phyloP scores from a whole-genome alignment of 2,797 vertebrate genomes.

The Oceanodroma leucorhoa region DNA sequence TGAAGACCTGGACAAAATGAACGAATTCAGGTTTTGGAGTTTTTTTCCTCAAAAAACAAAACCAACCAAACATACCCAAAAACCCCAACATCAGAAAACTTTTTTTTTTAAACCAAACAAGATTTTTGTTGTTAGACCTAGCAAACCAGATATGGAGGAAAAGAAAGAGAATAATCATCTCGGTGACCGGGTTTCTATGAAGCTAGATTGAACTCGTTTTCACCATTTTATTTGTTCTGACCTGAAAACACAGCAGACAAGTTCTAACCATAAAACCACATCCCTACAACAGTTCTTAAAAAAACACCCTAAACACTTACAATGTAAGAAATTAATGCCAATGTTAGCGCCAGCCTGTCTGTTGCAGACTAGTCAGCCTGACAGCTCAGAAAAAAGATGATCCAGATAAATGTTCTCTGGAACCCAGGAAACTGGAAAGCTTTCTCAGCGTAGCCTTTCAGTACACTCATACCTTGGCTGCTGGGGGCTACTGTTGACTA shows the following conservation, averaged over 20 bases:
- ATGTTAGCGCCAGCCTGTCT: slow-evolving; percentile 16
- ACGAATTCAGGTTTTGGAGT: neutral
- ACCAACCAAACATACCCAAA: neutral
- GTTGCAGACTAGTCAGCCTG: neutral
- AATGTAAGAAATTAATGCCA: neutral
- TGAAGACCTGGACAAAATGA: slow-evolving; percentile 76
- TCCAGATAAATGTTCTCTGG: neutral
- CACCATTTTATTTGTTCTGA: slow-evolving; percentile 35
- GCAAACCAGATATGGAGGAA: neutral
- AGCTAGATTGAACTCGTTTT: slow-evolving; percentile 4
- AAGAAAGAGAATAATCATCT: neutral
- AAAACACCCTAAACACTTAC: neutral
- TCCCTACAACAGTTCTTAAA: neutral
- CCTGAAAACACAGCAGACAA: slow-evolving; percentile 47
- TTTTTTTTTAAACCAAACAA: neutral
- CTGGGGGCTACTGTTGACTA: neutral
- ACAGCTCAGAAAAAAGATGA: neutral
- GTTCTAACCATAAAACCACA: slow-evolving; percentile 55
- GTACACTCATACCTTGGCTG: neutral
- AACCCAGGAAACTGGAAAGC: neutral
- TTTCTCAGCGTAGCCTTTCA: neutral
- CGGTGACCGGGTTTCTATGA: neutral
- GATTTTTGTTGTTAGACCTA: neutral
- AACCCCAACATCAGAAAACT: fast-evolving
- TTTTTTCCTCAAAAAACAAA: neutral